A percentile compares a stretch with the other conserved stretches of the same genome.
Evolutionary conservation across 2,113 vertebrate genomes (phyloP).

Genomic region (Mustelus asterias): DNA sequence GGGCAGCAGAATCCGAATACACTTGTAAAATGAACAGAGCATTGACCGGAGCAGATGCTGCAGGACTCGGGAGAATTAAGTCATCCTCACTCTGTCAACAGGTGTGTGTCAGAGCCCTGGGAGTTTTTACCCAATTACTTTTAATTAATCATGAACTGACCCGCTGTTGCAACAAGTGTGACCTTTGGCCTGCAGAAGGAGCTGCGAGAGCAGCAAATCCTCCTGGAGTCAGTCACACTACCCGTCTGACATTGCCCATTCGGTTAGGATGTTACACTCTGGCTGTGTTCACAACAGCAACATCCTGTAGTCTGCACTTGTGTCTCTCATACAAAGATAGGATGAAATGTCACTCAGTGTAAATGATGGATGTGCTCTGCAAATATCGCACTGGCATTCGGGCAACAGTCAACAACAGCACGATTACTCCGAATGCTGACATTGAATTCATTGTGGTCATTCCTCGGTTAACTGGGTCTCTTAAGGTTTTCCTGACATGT

Average conservation of each 20-base stretch:
- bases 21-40: background rate
- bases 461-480: background rate
- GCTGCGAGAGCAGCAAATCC: background rate
- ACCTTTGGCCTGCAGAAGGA: background rate
- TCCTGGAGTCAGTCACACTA: background rate
- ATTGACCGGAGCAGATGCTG: background rate
- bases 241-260: background rate
- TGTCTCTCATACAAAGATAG: background rate
- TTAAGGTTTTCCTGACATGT: background rate
- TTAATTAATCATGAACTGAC: conserved; percentile 13
- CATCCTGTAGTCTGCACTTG: background rate
- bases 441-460: background rate
- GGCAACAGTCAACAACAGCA: background rate
- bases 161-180: conserved; percentile 24
- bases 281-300: background rate
- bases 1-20: background rate
- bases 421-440: background rate
- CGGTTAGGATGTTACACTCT: background rate
- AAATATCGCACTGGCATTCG: background rate
- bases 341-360: background rate
- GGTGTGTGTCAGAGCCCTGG: background rate
- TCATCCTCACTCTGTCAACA: background rate
- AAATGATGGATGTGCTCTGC: background rate
- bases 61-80: background rate
- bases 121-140: conserved; percentile 15